Base-by-base conservation (phyloP, 2,113 vertebrate genomes). In the Malurus elegans region DNA sequence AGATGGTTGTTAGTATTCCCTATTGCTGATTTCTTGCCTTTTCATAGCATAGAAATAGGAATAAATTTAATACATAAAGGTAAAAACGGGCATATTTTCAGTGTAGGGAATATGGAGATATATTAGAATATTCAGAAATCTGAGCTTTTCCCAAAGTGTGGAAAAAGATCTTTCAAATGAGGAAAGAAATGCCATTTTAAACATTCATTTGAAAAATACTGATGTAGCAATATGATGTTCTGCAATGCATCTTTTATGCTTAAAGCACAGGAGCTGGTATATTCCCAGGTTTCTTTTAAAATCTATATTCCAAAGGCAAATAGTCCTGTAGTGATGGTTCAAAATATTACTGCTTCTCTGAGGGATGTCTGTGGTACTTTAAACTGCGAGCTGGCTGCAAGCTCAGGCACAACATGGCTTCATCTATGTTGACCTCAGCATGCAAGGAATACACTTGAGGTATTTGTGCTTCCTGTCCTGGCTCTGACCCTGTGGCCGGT, bases 11-110 rank as follows among this genome's bases (percentile, higher is more conserved):
- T 92, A 84, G 50, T 40, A 42, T 71, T 83, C 19, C 15, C 18
- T 24, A 87, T 96, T 75, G 31, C 44, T 64, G 61, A 64, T 87
- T 90, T 93, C 48, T 86, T 88, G 74, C 54, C 28, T 93, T 92
- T 81, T 75, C 28, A 18, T 50, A 47, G 15, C 40, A 67, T 32
- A 48, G 40, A 81, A 92, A 57, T 57, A 64, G 57, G 45, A 89
- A 81, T 61, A 81, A 71, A 92, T 80, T 54, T 31, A 93, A 44
- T 79, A 44, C 19, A 13, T 74, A 51, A 20, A 61, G 24, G 36
- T 72, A 23, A 34, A 62, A 75, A 42, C 81, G 62, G 38, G 29
- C 14, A 14, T 76, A 47, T 78, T 93, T 92, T 83, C 56, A 60
- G 19, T 44, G 44, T 31, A 56, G 15, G 36, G 34, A 86, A 29